These are phyloP conservation scores for Pelosia muscerda DNA, from an alignment of 2,888 invertebrate species.

Conservation along the genomic window DNA sequence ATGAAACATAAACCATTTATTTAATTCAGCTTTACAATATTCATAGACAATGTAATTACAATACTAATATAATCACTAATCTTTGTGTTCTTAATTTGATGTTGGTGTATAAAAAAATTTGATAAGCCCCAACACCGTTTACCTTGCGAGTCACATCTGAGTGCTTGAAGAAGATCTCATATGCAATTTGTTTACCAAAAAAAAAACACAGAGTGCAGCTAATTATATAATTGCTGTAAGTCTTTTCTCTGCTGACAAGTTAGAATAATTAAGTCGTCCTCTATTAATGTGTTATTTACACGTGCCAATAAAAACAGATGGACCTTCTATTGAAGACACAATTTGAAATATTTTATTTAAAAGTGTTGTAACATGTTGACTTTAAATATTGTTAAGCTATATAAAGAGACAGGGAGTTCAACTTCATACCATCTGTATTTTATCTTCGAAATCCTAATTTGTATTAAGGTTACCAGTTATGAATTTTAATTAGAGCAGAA, in stretches of 20 bases:
- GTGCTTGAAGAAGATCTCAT: background rate
- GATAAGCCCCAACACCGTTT: background rate
- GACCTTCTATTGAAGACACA: background rate
- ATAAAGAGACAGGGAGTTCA: slow-evolving; percentile 27
- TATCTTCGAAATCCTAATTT: background rate
- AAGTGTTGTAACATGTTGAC: background rate
- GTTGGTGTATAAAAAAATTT: background rate
- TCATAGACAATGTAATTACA: slow-evolving; percentile 31
- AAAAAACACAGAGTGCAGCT: background rate
- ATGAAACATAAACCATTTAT: slow-evolving; percentile 29
- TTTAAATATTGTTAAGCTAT: slow-evolving; percentile 44
- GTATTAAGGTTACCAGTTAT: slow-evolving; percentile 8
- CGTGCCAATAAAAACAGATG: too few relatives aligned
- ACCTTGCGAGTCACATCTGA: background rate
- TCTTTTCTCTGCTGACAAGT: background rate
- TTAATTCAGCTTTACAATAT: slow-evolving; percentile 51
- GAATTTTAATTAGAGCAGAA: background rate
- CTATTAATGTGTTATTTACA: background rate
- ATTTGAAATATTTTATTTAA: background rate
- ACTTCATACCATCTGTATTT: slow-evolving; percentile 20
- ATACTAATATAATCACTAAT: background rate
- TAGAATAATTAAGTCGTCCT: too few relatives aligned
- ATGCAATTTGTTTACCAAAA: background rate
- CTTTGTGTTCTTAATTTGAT: background rate
- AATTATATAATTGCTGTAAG: background rate